Evolutionary conservation across 2,888 invertebrate species (phyloP).

Genomic region (Leptogaster cylindrica): DNA sequence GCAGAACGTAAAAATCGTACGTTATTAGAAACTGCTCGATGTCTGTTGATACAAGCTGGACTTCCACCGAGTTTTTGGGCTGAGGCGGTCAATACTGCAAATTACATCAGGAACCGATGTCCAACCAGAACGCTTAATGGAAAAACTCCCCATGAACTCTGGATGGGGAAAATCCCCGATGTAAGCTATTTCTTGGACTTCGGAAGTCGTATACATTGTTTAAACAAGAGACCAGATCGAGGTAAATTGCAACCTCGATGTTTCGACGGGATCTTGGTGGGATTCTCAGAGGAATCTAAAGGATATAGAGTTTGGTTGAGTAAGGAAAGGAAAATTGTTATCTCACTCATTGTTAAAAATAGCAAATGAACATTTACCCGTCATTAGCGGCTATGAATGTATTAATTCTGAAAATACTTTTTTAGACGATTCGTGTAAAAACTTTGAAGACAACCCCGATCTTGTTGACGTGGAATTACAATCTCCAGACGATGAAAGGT

Average conservation of each 20-base stretch:
- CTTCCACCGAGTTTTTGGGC: constrained; percentile 49
- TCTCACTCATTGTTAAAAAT: too few relatives aligned
- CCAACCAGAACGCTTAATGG: constrained; percentile 30
- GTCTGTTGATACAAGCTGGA: constrained; percentile 50
- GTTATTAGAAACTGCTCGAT: constrained; percentile 48
- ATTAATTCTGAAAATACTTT: too few relatives aligned
- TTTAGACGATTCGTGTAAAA: not conserved
- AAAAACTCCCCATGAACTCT: constrained; percentile 47
- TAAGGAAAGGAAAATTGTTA: not conserved
- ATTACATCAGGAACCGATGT: constrained; percentile 41
- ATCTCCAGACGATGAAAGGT: not conserved
- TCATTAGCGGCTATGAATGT: too few relatives aligned
- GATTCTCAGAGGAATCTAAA: constrained; percentile 4
- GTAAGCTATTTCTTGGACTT: not conserved
- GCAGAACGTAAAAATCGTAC: constrained; percentile 24
- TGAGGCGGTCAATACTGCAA: constrained; percentile 41
- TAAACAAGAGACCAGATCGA: not conserved
- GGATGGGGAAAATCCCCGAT: not conserved
- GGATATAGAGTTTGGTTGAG: not conserved
- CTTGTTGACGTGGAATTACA: not conserved
- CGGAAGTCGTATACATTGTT: not conserved
- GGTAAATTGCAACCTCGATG: not conserved
- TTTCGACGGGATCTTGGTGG: constrained; percentile 25
- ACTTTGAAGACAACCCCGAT: not conserved
- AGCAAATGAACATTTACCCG: too few relatives aligned